Evolutionary conservation across 1,140 invertebrate species (phyloP).

Genomic region (Hycleus phaleratus): DNA sequence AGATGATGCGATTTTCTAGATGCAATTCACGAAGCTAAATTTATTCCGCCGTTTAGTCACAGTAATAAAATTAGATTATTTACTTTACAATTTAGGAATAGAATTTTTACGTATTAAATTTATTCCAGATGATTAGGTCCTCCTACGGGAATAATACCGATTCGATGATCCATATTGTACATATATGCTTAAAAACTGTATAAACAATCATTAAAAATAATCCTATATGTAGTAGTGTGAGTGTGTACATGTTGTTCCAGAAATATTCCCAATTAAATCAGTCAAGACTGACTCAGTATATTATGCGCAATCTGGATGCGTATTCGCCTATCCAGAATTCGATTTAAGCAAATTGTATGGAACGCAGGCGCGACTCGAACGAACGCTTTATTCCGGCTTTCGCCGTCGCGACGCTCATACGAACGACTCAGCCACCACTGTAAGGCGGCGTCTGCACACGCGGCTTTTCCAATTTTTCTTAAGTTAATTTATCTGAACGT

Average conservation of each 20-base stretch:
- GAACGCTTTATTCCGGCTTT: conserved; percentile 29
- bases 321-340: background rate
- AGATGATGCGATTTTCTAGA: no score
- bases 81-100: background rate
- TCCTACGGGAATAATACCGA: background rate
- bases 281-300: conserved; percentile 18
- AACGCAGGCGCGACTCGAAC: conserved; percentile 16
- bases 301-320: conserved; percentile 20
- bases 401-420: conserved; percentile 40
- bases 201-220: conserved; percentile 23
- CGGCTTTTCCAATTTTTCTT: conserved; percentile 24
- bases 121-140: background rate
- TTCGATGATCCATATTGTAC: background rate
- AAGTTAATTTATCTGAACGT: conserved; percentile 27
- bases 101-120: background rate
- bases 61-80: background rate
- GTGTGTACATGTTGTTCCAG: conserved; percentile 20
- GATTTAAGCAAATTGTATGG: background rate
- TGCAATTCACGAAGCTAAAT: background rate
- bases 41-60: background rate
- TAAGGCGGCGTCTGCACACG: conserved; percentile 38
- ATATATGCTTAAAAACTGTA: conserved; percentile 15
- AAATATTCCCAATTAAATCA: conserved; percentile 19
- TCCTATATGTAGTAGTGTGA: background rate
- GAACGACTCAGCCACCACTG: conserved; percentile 41